Evolutionary conservation across 1,140 invertebrate genomes (phyloP).

Genomic region (Coenobita brevimanus): DNA sequence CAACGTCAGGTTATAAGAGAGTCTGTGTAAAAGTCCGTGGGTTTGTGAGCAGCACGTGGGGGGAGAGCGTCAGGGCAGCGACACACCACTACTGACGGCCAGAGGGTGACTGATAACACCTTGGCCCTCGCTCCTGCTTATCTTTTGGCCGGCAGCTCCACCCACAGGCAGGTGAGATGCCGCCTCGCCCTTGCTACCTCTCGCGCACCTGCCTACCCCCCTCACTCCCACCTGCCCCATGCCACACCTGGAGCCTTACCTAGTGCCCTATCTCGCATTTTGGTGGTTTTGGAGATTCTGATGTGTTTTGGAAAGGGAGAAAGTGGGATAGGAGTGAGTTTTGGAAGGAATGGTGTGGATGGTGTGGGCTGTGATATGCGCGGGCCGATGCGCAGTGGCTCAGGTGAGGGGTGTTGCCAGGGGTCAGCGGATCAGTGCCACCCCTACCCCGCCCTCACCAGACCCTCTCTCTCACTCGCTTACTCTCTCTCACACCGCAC

Average conservation of each 20-base stretch:
- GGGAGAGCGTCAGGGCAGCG: neutral
- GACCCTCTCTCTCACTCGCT: conserved; percentile 3
- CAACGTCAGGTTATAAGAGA: neutral
- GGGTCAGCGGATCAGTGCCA: neutral
- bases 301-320: neutral
- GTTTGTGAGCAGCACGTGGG: conserved; percentile 27
- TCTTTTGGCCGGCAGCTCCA: conserved; percentile 41
- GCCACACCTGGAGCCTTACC: neutral
- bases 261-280: neutral
- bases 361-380: no score
- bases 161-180: conserved; percentile 44
- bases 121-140: conserved; percentile 49
- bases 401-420: no score
- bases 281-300: neutral
- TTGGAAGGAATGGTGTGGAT: no score
- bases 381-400: no score
- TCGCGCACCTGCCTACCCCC: neutral
- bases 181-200: neutral
- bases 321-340: no score
- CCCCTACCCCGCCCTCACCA: neutral
- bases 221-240: neutral
- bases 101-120: conserved; percentile 53
- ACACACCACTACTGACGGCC: conserved; percentile 22
- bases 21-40: neutral
- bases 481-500: neutral